A percentile compares a stretch with the other conserved stretches of the same genome.
phyloP scores from a whole-genome alignment of 2,888 invertebrate species.

The Cantharis nigra region DNA sequence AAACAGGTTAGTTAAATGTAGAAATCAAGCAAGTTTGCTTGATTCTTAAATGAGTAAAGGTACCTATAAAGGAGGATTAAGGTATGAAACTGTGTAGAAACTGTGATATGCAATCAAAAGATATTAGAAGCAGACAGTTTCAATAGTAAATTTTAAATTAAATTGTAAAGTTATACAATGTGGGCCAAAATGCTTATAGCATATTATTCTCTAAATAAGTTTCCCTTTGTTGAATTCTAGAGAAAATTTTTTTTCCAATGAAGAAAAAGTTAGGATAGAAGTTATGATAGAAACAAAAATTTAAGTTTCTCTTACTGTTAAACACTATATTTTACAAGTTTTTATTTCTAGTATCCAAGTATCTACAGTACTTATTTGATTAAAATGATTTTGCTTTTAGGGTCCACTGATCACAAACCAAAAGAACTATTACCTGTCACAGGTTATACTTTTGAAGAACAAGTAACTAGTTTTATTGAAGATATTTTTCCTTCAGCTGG shows the following conservation, averaged over 20 bases:
- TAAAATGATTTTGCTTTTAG: conserved; percentile 51
- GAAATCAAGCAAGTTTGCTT: background rate
- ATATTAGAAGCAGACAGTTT: background rate
- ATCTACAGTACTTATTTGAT: background rate
- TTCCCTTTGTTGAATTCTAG: background rate
- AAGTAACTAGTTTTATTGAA: conserved; percentile 72
- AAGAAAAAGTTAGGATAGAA: background rate
- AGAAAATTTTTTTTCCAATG: background rate
- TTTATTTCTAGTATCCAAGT: background rate
- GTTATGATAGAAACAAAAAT: too few relatives aligned
- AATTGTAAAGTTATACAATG: background rate
- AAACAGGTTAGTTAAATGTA: conserved; percentile 64
- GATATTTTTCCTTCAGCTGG: conserved; percentile 68
- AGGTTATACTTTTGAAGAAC: conserved; percentile 76
- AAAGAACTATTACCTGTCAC: conserved; percentile 70
- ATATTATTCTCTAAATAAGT: background rate
- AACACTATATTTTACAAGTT: background rate
- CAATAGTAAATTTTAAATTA: background rate
- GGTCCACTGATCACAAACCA: conserved; percentile 71
- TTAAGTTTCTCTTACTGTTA: too few relatives aligned
- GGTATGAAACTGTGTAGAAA: background rate
- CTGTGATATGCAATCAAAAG: background rate
- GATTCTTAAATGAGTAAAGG: background rate
- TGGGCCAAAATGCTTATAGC: background rate
- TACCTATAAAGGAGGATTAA: background rate